These are phyloP conservation scores for Ochlodes sylvanus DNA, from an alignment of 2,888 invertebrate genomes.

Conservation along the genomic window DNA sequence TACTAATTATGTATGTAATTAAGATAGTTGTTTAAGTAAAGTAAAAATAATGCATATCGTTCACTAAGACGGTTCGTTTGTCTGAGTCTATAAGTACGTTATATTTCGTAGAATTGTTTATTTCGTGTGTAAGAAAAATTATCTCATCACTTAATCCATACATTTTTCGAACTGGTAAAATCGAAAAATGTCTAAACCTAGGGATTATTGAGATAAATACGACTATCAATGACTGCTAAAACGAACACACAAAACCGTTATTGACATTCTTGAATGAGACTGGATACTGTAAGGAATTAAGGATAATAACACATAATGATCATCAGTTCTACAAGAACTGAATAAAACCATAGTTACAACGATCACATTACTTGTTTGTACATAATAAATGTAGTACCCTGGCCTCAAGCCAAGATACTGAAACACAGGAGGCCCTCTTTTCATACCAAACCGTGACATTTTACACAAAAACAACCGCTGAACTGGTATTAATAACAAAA, in stretches of 20 bases:
- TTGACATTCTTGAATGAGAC: too few relatives aligned
- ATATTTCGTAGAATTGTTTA: too few relatives aligned
- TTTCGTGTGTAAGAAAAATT: too few relatives aligned
- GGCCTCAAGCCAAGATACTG: conserved; percentile 70
- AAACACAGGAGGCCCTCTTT: conserved; percentile 52
- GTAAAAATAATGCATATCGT: conserved; percentile 63
- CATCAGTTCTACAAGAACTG: not conserved
- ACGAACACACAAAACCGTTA: too few relatives aligned
- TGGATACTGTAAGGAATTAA: too few relatives aligned
- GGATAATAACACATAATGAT: too few relatives aligned
- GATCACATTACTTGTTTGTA: conserved; percentile 26
- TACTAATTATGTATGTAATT: too few relatives aligned
- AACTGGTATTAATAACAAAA: conserved; percentile 21
- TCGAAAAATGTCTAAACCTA: too few relatives aligned
- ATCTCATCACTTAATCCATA: too few relatives aligned
- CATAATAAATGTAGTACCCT: conserved; percentile 49
- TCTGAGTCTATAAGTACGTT: conserved; percentile 50
- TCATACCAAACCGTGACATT: conserved; percentile 44
- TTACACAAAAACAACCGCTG: conserved; percentile 51
- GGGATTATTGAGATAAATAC: too few relatives aligned
- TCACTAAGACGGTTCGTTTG: conserved; percentile 61
- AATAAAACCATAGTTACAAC: not conserved
- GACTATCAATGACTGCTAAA: too few relatives aligned
- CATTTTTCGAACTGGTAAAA: too few relatives aligned
- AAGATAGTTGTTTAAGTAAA: not conserved